These are phyloP conservation scores for Alosa alosa DNA, from an alignment of 2,113 vertebrate genomes.

Conservation along the genomic window DNA sequence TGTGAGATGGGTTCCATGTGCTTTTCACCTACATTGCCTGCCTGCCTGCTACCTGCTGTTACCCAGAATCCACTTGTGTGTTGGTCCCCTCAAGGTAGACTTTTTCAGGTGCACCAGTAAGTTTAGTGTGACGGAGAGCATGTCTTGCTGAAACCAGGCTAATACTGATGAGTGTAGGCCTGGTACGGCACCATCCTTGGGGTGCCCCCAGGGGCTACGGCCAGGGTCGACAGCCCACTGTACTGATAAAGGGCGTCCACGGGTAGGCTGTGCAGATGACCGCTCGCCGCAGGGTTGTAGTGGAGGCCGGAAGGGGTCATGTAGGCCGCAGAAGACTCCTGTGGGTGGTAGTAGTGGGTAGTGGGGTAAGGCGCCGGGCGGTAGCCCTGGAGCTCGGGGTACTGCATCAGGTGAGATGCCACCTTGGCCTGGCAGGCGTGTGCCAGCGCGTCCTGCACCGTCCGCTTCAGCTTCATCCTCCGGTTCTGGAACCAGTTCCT, in stretches of 20 bases:
- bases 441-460: conserved; percentile 76
- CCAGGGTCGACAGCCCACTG: conserved; percentile 53
- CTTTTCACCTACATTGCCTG: neutral
- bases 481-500: conserved; percentile 90
- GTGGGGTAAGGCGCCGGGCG: conserved; percentile 59
- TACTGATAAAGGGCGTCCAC: conserved; percentile 68
- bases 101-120: neutral
- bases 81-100: neutral
- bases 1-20: neutral
- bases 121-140: neutral
- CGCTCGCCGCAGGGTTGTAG: conserved; percentile 46
- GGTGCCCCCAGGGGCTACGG: conserved; percentile 49
- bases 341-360: conserved; percentile 48
- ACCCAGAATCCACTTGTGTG: neutral
- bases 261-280: conserved; percentile 44
- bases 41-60: neutral
- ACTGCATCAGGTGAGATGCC: conserved; percentile 65
- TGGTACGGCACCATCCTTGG: conserved; percentile 55
- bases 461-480: conserved; percentile 83
- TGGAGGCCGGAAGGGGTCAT: conserved; percentile 55
- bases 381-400: conserved; percentile 67
- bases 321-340: conserved; percentile 55
- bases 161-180: conserved; percentile 64
- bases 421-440: conserved; percentile 70
- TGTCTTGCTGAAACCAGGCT: neutral